Conservation (phyloP, 2,888 invertebrate genomes). For the Acanthococcus lagerstroemiae region DNA sequence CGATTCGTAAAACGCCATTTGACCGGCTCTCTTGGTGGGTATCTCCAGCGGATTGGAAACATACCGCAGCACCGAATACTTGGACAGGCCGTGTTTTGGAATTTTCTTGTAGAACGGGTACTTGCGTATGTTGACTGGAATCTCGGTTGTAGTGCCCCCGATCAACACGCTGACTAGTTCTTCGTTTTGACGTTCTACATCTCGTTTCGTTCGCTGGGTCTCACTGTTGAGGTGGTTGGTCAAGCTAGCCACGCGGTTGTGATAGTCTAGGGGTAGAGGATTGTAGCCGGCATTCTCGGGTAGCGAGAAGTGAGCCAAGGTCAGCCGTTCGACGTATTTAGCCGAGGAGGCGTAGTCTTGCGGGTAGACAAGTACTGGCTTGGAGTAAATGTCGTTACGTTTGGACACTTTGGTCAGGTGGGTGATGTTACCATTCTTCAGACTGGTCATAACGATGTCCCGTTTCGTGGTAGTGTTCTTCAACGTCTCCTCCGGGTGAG, state of each 20-base stretch:
- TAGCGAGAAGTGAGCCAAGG: slow-evolving; percentile 36
- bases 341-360: slow-evolving; percentile 28
- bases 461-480: slow-evolving; percentile 1
- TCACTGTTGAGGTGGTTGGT: slow-evolving; percentile 35
- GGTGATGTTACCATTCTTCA: slow-evolving; percentile 3
- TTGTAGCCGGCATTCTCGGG: slow-evolving; percentile 31
- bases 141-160: slow-evolving; percentile 35
- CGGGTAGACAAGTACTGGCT: slow-evolving; percentile 28
- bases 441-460: neutral
- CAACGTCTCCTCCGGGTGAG: neutral
- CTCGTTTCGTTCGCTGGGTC: slow-evolving; percentile 15
- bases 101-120: slow-evolving; percentile 55
- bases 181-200: neutral
- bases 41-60: slow-evolving; percentile 53
- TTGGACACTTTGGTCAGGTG: slow-evolving; percentile 12
- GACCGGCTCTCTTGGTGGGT: slow-evolving; percentile 53
- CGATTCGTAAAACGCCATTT: slow-evolving; percentile 62
- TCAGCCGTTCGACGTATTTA: slow-evolving; percentile 37
- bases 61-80: slow-evolving; percentile 55
- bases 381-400: slow-evolving; percentile 29
- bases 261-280: slow-evolving; percentile 32
- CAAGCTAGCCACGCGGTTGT: slow-evolving; percentile 35
- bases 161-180: slow-evolving; percentile 32
- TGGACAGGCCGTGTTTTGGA: slow-evolving; percentile 40
- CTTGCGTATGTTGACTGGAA: slow-evolving; percentile 42